Percentiles rank a stretch among this genome's conserved stretches.
Evolutionary conservation across 2,113 vertebrate species (phyloP).

Genomic region (Petromus typicus): DNA sequence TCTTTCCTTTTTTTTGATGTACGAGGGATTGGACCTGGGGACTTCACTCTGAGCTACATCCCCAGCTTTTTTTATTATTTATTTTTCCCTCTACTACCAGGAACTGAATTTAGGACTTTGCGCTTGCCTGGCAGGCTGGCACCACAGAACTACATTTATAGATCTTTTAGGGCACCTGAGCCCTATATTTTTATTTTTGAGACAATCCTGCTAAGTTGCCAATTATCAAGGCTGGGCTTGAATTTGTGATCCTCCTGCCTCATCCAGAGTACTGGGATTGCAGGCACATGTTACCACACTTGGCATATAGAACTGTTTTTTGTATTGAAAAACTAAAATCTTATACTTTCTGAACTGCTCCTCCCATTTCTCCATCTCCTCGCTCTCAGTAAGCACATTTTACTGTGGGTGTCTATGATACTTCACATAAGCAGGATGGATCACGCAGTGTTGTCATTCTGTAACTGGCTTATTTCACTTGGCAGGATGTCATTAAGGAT

Average conservation of each 20-base stretch:
- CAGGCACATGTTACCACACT: neutral
- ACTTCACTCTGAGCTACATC: too few relatives aligned
- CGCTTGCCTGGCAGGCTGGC: too few relatives aligned
- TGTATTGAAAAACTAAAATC: slow-evolving; percentile 29
- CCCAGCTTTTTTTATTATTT: neutral
- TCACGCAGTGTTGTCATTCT: neutral
- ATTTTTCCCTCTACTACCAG: neutral
- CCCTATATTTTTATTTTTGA: neutral
- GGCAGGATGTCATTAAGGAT: neutral
- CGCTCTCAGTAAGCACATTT: neutral
- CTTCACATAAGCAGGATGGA: neutral
- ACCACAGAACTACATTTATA: neutral
- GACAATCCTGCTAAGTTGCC: neutral
- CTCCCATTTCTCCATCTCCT: neutral
- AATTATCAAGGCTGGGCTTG: neutral
- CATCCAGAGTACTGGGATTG: neutral
- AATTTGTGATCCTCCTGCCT: neutral
- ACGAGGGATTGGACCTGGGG: too few relatives aligned
- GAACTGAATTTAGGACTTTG: neutral
- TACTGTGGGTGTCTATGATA: neutral
- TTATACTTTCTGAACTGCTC: neutral
- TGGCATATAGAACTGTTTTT: neutral
- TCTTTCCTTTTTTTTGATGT: neutral
- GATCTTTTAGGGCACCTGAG: too few relatives aligned
- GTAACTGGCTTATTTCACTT: neutral